Base-by-base conservation (phyloP, 2,888 invertebrate genomes). In the Osedax frankpressi region DNA sequence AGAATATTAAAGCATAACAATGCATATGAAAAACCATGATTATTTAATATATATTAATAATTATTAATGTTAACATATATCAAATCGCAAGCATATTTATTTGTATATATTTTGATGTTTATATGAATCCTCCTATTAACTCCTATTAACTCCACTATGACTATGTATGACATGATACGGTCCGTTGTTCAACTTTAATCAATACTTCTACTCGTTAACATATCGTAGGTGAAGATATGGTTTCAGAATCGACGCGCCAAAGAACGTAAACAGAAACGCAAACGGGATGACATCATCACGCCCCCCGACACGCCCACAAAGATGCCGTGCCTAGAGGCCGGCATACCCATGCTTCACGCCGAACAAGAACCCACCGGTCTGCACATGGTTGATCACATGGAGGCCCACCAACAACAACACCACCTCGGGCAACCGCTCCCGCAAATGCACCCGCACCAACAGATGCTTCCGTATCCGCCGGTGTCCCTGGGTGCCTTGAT, bases 201-300 rank as follows among this genome's bases (percentile, higher is more conserved):
- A 75, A 24, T 69, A 60, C n/a, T 28, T 6, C 24, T 70, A 11
- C 14, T 14, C 6, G 11, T 11, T 3, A 71, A 19, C n/a, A n/a
- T n/a, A n/a, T n/a, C n/a, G n/a, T n/a, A 73, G 70, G 74, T 75
- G 19, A 75, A 75, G 30, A 75, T 75, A n/a, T 75, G 75, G 75
- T 79, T 81, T 76, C 79, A 78, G 88, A 94, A 94, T 84, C 88
- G 94, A 24, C 88, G 94, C 63, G 94, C 94, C 72, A 94, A 94
- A 86, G 94, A 94, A 81, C 88, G 95, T 14, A 75, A 74, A 63
- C 63, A 72, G 63, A 75, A 73, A 24, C 30, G 74, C 1, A 75
- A 74, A 44, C 65, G 70, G 24, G 75, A 75, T 27, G 75, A 74
- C 28, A 59, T 72, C 6, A 30, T 69, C 29, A 27, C 69, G 69